Conservation (phyloP, 2,797 vertebrate species). For the Martes flavigula region DNA sequence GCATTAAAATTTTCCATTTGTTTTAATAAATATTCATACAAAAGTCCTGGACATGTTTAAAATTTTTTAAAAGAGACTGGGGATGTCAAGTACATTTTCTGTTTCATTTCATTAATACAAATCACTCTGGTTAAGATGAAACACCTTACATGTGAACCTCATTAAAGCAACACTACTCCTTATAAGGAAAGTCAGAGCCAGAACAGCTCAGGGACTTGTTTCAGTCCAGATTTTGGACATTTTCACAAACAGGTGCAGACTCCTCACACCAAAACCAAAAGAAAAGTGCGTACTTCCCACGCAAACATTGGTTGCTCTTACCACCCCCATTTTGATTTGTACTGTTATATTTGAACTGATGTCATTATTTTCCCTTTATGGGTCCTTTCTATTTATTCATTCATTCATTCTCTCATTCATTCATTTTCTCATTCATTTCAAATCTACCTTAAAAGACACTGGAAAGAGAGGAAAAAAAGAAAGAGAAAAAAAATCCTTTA, state of each 20-base stretch:
- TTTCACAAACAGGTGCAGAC: conserved; percentile 79
- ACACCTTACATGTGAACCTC: conserved; percentile 76
- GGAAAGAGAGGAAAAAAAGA: neutral
- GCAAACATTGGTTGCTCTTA: conserved; percentile 50
- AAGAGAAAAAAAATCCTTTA: neutral
- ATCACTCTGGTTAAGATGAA: conserved; percentile 75
- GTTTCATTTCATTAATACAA: conserved; percentile 77
- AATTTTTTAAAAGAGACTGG: conserved; percentile 68
- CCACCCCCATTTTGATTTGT: neutral
- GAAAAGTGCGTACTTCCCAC: conserved; percentile 48
- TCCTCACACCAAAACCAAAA: conserved; percentile 67
- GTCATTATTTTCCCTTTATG: conserved; percentile 42
- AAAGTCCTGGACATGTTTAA: conserved; percentile 72
- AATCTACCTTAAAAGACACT: conserved; percentile 35
- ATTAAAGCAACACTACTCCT: conserved; percentile 76
- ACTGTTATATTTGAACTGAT: neutral
- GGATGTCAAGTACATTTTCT: conserved; percentile 74
- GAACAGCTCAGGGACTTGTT: conserved; percentile 51
- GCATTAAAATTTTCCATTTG: conserved; percentile 68
- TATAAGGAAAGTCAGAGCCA: conserved; percentile 69
- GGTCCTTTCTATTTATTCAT: neutral
- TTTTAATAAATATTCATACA: conserved; percentile 73
- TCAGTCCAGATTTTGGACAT: conserved; percentile 68
- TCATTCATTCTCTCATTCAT: neutral
- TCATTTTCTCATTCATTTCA: neutral